These are phyloP conservation scores for Drosophila gunungcola DNA, from an alignment of 1,140 invertebrate species.

Conservation along the genomic window DNA sequence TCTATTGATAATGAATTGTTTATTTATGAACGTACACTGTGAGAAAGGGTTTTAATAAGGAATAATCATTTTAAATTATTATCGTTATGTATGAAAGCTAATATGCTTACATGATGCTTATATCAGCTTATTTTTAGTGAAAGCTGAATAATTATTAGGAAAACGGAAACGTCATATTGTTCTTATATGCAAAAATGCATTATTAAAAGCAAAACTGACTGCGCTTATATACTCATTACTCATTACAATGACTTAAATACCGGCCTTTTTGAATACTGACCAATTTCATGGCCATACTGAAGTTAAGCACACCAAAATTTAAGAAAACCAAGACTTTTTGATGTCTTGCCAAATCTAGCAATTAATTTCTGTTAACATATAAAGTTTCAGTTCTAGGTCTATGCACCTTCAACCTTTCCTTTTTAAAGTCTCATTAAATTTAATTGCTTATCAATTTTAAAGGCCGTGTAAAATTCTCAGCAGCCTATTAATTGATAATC, in stretches of 20 bases:
- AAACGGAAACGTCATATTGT: too few relatives aligned
- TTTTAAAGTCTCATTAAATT: conserved; percentile 1
- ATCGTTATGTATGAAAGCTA: too few relatives aligned
- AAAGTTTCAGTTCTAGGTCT: background rate
- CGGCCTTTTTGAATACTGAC: too few relatives aligned
- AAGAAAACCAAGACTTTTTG: too few relatives aligned
- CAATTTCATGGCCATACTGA: background rate
- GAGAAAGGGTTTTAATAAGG: background rate
- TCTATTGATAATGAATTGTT: conserved; percentile 67
- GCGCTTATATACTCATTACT: too few relatives aligned
- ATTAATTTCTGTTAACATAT: conserved; percentile 8
- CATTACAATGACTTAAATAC: too few relatives aligned
- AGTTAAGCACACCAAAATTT: background rate
- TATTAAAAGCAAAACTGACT: too few relatives aligned
- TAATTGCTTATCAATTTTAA: conserved; percentile 19
- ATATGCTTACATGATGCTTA: too few relatives aligned
- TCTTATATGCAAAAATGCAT: too few relatives aligned
- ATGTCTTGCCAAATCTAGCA: conserved; percentile 3
- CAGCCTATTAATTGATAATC: conserved; percentile 43
- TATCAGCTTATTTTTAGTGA: too few relatives aligned
- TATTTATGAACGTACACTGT: conserved; percentile 17
- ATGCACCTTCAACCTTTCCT: background rate
- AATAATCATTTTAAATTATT: too few relatives aligned
- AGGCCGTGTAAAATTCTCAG: background rate
- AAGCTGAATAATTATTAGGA: too few relatives aligned